These are phyloP conservation scores for Platysternon megacephalum DNA, from an alignment of 2,113 vertebrate species.

Conservation along the genomic window DNA sequence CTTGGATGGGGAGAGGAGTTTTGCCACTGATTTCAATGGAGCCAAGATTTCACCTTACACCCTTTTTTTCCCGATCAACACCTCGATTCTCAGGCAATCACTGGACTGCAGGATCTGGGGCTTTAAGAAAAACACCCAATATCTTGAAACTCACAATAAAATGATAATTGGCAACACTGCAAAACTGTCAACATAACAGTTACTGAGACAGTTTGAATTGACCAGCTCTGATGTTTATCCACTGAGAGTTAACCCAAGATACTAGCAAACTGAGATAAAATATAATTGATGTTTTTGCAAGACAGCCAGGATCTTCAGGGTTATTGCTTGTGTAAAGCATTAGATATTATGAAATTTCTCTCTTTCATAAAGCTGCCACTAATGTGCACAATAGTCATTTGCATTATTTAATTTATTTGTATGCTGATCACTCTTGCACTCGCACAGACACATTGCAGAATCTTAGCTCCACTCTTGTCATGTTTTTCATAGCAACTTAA, in stretches of 20 bases:
- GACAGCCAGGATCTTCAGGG: background rate
- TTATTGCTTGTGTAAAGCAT: background rate
- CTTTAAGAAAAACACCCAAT: background rate
- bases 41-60: background rate
- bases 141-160: accelerated
- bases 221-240: background rate
- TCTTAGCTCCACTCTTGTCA: background rate
- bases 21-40: background rate
- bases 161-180: background rate
- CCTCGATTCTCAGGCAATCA: background rate
- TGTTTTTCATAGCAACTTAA: background rate
- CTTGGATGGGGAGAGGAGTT: background rate
- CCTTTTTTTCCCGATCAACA: background rate
- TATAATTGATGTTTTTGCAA: background rate
- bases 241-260: background rate
- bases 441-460: background rate
- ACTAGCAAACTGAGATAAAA: background rate
- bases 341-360: background rate
- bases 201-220: background rate
- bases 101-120: background rate
- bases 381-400: background rate
- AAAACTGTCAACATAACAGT: background rate
- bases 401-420: background rate
- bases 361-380: background rate
- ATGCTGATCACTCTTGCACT: background rate